phyloP scores from a whole-genome alignment of 2,797 vertebrate genomes.

The Anas capensis region DNA sequence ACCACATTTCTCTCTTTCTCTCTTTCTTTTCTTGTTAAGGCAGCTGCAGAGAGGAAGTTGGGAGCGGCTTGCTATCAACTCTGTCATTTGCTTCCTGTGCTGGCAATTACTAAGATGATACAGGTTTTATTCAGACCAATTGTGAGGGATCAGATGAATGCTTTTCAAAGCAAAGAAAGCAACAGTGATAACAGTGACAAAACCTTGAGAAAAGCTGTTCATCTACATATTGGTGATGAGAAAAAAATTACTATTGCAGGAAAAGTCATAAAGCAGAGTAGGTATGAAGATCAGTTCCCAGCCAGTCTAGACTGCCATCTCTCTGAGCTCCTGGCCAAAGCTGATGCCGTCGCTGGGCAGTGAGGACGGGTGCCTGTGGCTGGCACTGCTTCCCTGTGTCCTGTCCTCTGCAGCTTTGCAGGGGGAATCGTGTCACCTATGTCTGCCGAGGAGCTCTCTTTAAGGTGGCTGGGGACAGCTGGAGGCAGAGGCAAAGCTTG shows the following conservation, averaged over 20 bases:
- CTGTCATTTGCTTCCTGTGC: background rate
- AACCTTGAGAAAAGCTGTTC: background rate
- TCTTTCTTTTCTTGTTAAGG: background rate
- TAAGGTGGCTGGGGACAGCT: background rate
- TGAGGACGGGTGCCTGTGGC: background rate
- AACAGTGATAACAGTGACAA: background rate
- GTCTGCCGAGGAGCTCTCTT: background rate
- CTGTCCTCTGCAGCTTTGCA: background rate
- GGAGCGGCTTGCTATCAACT: background rate
- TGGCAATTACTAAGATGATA: background rate
- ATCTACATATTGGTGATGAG: background rate
- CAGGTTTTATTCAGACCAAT: background rate
- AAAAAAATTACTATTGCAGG: background rate
- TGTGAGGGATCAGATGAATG: background rate
- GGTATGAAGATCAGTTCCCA: background rate
- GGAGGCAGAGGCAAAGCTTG: background rate
- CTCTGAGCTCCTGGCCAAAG: background rate
- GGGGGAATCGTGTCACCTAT: background rate
- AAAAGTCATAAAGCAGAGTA: accelerated
- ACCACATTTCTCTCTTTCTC: background rate
- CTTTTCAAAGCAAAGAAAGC: background rate
- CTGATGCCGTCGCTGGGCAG: background rate
- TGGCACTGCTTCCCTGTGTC: background rate
- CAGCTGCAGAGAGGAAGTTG: background rate
- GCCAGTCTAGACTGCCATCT: background rate